A percentile compares a stretch with the other conserved stretches of the same genome.
phyloP scores from a whole-genome alignment of 2,113 vertebrate species.

The Perca fluviatilis region DNA sequence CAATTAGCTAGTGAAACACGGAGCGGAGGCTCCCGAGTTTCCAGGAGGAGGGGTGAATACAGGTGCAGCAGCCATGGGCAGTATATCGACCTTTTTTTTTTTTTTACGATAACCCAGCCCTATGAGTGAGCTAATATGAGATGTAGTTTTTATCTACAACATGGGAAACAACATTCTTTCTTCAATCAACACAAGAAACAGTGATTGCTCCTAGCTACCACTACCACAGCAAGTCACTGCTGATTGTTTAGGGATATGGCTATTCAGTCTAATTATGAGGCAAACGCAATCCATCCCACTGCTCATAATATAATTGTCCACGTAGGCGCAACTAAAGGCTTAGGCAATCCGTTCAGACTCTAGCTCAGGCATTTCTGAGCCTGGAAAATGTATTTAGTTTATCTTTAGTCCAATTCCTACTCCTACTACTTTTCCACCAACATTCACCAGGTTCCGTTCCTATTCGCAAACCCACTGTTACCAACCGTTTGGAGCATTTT shows the following conservation, averaged over 20 bases:
- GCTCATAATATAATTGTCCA: background rate
- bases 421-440: too few relatives aligned
- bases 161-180: background rate
- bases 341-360: background rate
- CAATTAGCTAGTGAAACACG: too few relatives aligned
- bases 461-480: too few relatives aligned
- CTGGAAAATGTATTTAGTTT: background rate
- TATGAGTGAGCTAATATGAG: background rate
- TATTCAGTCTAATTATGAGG: background rate
- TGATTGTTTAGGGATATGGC: background rate
- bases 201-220: background rate
- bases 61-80: too few relatives aligned
- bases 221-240: background rate
- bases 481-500: too few relatives aligned
- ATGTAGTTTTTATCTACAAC: too few relatives aligned
- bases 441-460: too few relatives aligned
- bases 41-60: too few relatives aligned
- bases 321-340: background rate
- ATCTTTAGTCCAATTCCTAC: background rate
- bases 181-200: background rate
- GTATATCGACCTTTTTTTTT: too few relatives aligned
- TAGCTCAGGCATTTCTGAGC: background rate
- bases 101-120: too few relatives aligned
- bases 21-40: too few relatives aligned
- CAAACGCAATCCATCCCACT: background rate